Evolutionary conservation across 2,797 vertebrate genomes (phyloP).

Genomic region (Enteromius treurensis): DNA sequence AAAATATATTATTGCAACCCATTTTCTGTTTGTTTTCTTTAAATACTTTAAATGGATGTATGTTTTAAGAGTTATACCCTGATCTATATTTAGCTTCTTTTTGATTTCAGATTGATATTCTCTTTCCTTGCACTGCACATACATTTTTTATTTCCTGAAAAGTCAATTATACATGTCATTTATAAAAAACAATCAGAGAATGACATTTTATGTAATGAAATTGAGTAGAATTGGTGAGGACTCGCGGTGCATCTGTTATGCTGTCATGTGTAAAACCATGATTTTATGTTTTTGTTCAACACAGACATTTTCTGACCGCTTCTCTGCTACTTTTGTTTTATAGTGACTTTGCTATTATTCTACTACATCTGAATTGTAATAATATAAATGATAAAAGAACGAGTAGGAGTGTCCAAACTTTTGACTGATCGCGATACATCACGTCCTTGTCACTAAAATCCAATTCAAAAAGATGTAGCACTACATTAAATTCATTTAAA

Average conservation of each 20-base stretch:
- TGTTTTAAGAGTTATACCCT: neutral
- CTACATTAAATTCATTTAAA: neutral
- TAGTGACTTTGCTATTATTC: neutral
- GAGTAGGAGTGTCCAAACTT: slow-evolving; percentile 8
- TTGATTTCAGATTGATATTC: neutral
- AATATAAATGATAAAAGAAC: neutral
- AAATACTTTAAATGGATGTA: neutral
- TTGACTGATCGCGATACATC: neutral
- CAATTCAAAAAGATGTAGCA: no score
- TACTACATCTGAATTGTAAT: neutral
- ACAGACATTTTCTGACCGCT: neutral
- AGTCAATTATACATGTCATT: neutral
- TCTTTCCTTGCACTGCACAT: neutral
- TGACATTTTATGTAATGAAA: neutral
- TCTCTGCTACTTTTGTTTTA: neutral
- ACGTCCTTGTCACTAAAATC: neutral
- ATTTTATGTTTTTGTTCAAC: neutral
- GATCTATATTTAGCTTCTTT: neutral
- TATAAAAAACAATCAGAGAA: neutral
- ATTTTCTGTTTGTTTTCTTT: neutral
- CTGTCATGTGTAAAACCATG: neutral
- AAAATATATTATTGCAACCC: neutral
- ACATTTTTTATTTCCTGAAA: neutral
- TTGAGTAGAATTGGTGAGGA: neutral
- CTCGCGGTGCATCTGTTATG: neutral